Evolutionary conservation across 2,888 invertebrate species (phyloP), one percentile per base, ranked within the genome.

Genomic region (Saturnia pavonia): DNA sequence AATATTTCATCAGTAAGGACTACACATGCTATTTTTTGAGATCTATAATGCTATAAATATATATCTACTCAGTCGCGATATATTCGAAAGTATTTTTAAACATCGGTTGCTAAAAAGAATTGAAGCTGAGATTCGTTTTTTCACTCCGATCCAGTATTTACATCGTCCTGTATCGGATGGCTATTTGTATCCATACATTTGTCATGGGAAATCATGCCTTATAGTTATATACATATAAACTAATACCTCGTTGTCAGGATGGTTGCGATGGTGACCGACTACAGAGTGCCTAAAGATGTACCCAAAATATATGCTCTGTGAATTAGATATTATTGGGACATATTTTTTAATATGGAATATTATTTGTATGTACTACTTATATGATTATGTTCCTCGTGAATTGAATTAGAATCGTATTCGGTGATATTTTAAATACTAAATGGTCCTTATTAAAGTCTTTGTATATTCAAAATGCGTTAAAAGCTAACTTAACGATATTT

Each of bases 201-300:
- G 90, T 88, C 91, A 90, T 82, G 90, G 91, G 88, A 91, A 92
- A 91, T 91, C 90, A 89, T 84, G 81, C 87, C 86, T 87, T 91
- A 90, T 88, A 83, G 73, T 78, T 81, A 83, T 81, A 80, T 74
- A 69, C 80, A 80, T 88, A 88, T 85, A 87, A 86, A 77, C 80
- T 88, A 88, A 89, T 88, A 86, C 85, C 76, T 79, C 84, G 92
- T 92, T 91, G 91, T 91, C 82, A 79, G 81, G 91, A 89, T 87
- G 80, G 92, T 92, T 87, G 89, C 89, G 88, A 90, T 90, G 91
- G 91, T 85, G 87, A 92, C 90, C 85, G 85, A 77, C 85, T 80
- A 84, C 22, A 54, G 84, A 43, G 60, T 27, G 45, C n/a, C 42
- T 57, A 54, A 54, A 70, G 66, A 70, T 51, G 25, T 70, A 54